These are phyloP conservation scores for Micrastur ruficollis DNA, from an alignment of 2,797 vertebrate species.

Conservation along the genomic window DNA sequence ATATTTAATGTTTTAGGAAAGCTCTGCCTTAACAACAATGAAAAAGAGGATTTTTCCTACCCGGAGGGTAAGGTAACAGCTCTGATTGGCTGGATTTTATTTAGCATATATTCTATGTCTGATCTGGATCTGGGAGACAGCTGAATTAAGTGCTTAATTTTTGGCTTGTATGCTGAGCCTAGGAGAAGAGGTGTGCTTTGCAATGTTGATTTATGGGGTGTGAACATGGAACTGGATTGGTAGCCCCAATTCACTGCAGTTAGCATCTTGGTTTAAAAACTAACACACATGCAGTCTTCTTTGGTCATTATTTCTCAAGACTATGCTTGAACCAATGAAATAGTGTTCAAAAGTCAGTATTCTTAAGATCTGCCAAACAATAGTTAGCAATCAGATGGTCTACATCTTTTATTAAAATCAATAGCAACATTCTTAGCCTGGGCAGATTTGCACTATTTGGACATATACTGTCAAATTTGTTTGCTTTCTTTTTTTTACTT, in stretches of 20 bases:
- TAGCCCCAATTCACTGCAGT: neutral
- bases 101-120: neutral
- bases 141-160: neutral
- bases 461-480: neutral
- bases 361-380: neutral
- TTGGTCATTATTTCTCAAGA: neutral
- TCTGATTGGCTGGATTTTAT: neutral
- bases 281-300: fast-evolving
- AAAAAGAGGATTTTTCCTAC: neutral
- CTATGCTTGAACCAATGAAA: neutral
- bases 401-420: neutral
- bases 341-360: neutral
- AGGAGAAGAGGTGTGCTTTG: neutral
- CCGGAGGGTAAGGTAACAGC: neutral
- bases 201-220: neutral
- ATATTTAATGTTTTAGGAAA: neutral
- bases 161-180: neutral
- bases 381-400: neutral
- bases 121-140: neutral
- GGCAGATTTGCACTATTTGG: neutral
- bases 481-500: neutral
- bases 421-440: neutral
- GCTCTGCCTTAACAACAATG: neutral
- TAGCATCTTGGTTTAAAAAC: neutral
- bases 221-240: neutral